A percentile compares a stretch with the other conserved stretches of the same genome.
These are phyloP conservation scores for Amblyopsis rosae DNA, from an alignment of 2,113 vertebrate species.

Conservation along the genomic window DNA sequence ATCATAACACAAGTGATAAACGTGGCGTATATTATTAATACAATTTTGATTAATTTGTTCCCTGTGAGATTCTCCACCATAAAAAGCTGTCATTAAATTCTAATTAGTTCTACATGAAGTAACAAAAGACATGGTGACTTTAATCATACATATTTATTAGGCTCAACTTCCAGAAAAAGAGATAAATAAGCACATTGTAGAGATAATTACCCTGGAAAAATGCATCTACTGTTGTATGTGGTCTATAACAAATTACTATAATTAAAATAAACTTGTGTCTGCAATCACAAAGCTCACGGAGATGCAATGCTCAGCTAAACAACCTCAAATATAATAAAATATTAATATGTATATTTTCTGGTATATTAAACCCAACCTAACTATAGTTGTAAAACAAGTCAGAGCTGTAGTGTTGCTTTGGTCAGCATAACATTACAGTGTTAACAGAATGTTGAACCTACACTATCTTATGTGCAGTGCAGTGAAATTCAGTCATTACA, in stretches of 20 bases:
- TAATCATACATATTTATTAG: conserved; percentile 71
- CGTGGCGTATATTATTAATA: conserved; percentile 46
- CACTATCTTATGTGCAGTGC: too few species aligned
- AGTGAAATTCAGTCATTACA: too few species aligned
- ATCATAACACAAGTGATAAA: conserved; percentile 53
- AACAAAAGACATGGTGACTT: conserved; percentile 63
- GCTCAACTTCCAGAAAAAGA: conserved; percentile 50
- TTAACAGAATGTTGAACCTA: too few species aligned
- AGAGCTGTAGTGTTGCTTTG: too few species aligned
- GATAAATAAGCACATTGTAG: conserved; percentile 55
- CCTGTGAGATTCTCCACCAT: conserved; percentile 45
- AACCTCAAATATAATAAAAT: conserved; percentile 28
- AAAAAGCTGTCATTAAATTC: conserved; percentile 68
- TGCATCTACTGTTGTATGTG: conserved; percentile 35
- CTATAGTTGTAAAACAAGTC: too few species aligned
- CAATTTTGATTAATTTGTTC: conserved; percentile 63
- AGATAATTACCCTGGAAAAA: conserved; percentile 52
- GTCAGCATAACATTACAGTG: too few species aligned
- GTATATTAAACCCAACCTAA: too few species aligned
- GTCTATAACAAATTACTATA: conserved; percentile 43
- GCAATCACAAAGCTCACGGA: conserved; percentile 40
- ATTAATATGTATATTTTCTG: too few species aligned
- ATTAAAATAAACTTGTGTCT: conserved; percentile 41
- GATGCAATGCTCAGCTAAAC: conserved; percentile 21
- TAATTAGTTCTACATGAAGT: conserved; percentile 71